Conservation (phyloP, 2,113 vertebrate genomes). For the Galeopterus variegatus region DNA sequence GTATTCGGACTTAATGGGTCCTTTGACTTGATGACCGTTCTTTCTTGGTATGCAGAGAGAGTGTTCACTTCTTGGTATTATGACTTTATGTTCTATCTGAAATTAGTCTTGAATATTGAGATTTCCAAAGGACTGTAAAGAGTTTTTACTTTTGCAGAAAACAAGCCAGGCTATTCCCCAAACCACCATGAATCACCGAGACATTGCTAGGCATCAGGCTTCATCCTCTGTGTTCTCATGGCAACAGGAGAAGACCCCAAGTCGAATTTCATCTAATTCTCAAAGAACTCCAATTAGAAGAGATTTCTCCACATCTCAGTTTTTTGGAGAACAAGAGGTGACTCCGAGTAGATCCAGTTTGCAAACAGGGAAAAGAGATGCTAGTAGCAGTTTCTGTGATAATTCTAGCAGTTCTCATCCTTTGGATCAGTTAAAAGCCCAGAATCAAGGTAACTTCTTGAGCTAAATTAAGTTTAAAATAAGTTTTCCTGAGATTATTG, state of each 20-base stretch:
- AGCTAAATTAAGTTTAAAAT: slow-evolving; percentile 4
- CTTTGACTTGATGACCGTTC: not conserved
- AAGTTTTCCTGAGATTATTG: not conserved
- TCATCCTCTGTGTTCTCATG: slow-evolving; percentile 96
- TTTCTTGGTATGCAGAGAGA: not conserved
- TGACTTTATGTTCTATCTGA: not conserved
- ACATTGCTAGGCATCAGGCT: slow-evolving; percentile 93
- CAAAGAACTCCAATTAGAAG: slow-evolving; percentile 91
- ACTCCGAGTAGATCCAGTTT: slow-evolving; percentile 87
- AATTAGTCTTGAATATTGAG: not conserved
- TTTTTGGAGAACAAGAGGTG: slow-evolving; percentile 88
- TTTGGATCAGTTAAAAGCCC: slow-evolving; percentile 90
- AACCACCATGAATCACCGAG: slow-evolving; percentile 90
- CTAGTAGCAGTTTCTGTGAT: slow-evolving; percentile 77
- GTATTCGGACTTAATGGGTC: rapidly evolving
- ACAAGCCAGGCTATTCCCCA: slow-evolving; percentile 87
- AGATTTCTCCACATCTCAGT: slow-evolving; percentile 83
- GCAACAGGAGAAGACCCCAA: slow-evolving; percentile 92
- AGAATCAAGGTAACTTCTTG: slow-evolving; percentile 93
- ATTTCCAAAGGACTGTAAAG: not conserved
- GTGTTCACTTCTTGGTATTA: not conserved
- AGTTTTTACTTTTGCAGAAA: slow-evolving; percentile 85
- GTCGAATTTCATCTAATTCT: slow-evolving; percentile 82
- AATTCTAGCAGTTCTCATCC: slow-evolving; percentile 83
- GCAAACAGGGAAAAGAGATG: slow-evolving; percentile 68